phyloP scores from a whole-genome alignment of 2,113 vertebrate genomes.

The Struthidea cinerea region DNA sequence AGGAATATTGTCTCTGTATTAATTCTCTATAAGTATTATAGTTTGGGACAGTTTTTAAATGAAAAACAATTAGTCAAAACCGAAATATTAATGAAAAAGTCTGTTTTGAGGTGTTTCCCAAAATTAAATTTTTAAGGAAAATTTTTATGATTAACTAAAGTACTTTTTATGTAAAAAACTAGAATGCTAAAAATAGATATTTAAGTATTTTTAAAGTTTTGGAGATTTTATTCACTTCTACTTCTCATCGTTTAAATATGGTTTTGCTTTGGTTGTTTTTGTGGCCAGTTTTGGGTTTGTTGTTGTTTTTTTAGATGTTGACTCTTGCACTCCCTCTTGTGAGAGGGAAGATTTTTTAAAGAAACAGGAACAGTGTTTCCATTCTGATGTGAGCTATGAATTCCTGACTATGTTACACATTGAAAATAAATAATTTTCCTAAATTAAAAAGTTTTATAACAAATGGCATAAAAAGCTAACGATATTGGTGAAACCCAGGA shows the following conservation, averaged over 20 bases:
- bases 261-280: background rate
- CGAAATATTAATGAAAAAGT: background rate
- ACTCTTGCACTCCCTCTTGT: background rate
- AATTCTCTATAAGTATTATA: background rate
- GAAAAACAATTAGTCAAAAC: background rate
- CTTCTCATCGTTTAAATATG: background rate
- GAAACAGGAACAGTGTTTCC: background rate
- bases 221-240: background rate
- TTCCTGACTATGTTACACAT: background rate
- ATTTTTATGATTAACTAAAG: background rate
- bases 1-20: background rate
- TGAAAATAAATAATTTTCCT: background rate
- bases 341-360: background rate
- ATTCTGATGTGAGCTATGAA: background rate
- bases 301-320: background rate
- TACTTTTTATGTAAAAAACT: background rate
- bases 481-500: background rate
- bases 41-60: background rate
- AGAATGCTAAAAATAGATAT: background rate
- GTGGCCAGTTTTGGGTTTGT: background rate
- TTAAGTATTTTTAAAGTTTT: background rate
- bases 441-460: background rate
- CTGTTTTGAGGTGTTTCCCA: background rate
- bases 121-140: background rate
- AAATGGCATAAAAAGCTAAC: background rate